Conservation (phyloP, 2,113 vertebrate species). For the Calonectris borealis region DNA sequence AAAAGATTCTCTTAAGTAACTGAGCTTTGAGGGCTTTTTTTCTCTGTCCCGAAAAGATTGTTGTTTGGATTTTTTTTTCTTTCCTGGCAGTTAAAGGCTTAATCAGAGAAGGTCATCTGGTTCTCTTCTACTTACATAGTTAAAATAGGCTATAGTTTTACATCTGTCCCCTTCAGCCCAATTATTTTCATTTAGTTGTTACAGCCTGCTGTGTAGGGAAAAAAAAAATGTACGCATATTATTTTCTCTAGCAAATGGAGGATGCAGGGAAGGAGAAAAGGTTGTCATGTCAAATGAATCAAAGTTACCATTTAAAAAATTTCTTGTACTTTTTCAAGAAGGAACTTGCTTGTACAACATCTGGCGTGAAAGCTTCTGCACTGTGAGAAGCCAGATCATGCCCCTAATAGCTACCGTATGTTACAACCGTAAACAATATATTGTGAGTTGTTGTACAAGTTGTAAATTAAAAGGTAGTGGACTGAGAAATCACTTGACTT, state of each 20-base stretch:
- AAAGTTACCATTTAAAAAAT: background rate
- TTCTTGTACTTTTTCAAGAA: background rate
- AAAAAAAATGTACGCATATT: background rate
- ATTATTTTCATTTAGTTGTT: background rate
- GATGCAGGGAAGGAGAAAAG: background rate
- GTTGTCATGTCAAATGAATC: background rate
- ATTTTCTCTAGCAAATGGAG: background rate
- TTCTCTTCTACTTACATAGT: background rate
- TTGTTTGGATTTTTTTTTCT: background rate
- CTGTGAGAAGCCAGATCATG: background rate
- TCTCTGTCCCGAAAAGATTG: background rate
- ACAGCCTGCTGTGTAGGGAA: background rate
- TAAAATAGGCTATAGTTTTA: background rate
- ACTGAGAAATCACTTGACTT: background rate
- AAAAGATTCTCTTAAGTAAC: background rate
- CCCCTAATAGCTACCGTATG: background rate
- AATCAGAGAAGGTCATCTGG: background rate
- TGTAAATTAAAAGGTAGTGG: background rate
- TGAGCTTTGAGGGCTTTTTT: background rate
- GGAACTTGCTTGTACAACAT: background rate
- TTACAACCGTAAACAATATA: background rate
- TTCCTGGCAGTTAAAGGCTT: background rate
- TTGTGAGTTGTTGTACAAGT: background rate
- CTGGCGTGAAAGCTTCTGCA: background rate
- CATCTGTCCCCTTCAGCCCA: background rate